Conservation (phyloP, 2,113 vertebrate genomes). For the Tachuris rubrigastra region DNA sequence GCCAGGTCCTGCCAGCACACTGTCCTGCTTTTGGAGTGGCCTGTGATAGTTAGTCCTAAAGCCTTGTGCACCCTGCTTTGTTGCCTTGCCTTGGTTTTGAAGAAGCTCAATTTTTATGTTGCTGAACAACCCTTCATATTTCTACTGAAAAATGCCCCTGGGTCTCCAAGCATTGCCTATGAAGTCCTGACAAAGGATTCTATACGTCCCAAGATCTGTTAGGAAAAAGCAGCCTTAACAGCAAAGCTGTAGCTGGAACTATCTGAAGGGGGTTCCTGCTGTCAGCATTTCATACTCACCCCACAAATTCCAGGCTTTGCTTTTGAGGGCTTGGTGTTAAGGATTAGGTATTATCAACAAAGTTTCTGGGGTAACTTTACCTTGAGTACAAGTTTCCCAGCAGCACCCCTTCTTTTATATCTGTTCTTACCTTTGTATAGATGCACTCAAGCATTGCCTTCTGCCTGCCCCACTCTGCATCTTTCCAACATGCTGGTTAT, state of each 20-base stretch:
- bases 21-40: neutral
- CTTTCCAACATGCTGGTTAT: neutral
- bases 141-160: neutral
- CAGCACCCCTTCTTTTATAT: neutral
- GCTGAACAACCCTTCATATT: neutral
- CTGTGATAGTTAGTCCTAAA: neutral
- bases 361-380: neutral
- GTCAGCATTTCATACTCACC: neutral
- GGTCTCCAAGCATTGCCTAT: neutral
- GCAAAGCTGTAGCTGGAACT: neutral
- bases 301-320: neutral
- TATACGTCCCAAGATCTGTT: neutral
- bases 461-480: neutral
- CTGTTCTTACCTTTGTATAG: neutral
- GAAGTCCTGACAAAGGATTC: conserved; percentile 3
- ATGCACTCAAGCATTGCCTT: neutral
- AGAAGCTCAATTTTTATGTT: neutral
- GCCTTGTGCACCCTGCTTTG: neutral
- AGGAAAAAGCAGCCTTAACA: neutral
- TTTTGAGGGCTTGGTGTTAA: neutral
- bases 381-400: neutral
- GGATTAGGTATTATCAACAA: neutral
- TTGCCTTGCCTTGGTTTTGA: neutral
- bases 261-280: neutral
- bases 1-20: neutral